Evolutionary conservation across 64 coral and sea anemone genomes (phyloP), one percentile per base, ranked within the genome.

Genomic region (Actinia tenebrosa): DNA sequence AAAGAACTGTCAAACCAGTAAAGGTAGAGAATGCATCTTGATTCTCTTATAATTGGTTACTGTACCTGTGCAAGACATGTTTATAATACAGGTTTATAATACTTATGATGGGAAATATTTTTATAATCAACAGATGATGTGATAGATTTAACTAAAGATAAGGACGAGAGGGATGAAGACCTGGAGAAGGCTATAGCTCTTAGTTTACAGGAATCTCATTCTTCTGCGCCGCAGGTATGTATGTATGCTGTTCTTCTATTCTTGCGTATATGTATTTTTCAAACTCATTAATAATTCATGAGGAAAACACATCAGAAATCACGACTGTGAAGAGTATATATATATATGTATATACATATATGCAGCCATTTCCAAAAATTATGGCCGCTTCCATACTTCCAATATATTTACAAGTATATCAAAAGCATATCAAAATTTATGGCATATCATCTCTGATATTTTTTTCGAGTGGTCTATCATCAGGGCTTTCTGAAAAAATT

Each of bases 71-170:
- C 30, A 37, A 1, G 30, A 37, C 30, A 37, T 37, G 30, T 37
- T 37, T 37, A 37, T 37, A 37, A 37, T 37, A 37, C 30, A 37
- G 30, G 19, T 89, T 27, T 47, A 45, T 20, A 77, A 60, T 46
- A 5, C 82, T 84, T 26, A 22, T 50, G 47, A 25, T 27, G 25
- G 23, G 46, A 16, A 50, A 26, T n/a, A 26, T 19, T 4, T 56
- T 60, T 60, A 4, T 44, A 10, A 59, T 84, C 10, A 18, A 85
- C 71, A 96, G 94, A 89, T 77, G 93, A 95, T 84, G 89, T 95
- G 17, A 96, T 96, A 85, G 94, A 96, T 47, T 68, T 96, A 53
- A 96, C 94, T 54, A 95, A 95, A n/a, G 94, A 95, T 19, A 93
- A 91, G 60, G 86, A 92, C 63, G 91, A 92, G 47, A 88, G 87